Evolutionary conservation across 2,113 vertebrate genomes (phyloP), one percentile per base, ranked within the genome.

Genomic region (Ciconia stormi): DNA sequence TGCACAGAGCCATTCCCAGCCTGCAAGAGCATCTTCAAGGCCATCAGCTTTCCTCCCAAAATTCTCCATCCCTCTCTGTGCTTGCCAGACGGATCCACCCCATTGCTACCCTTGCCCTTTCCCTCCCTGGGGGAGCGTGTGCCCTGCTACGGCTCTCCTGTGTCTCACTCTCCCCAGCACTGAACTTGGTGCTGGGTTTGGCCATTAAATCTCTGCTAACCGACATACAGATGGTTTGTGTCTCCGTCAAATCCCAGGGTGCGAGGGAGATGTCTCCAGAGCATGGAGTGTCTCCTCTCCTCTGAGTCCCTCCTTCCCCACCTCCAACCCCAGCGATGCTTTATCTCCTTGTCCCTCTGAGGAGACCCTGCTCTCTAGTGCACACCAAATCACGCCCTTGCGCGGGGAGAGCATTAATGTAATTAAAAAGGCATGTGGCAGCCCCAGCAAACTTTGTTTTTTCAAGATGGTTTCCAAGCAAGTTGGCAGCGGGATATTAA

Each of bases 361-460:
- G 90, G 72, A 80, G 79, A 44, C 40, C 69, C 44, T 0, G 0
- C 62, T 93, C 55, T 73, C 63, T 32, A 4, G 17, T 3, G 82
- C 36, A 52, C 66, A 79, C 81, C 81, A 63, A 84, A 69, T 46
- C 34, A 20, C 29, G 47, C 91, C 82, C 73, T 76, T 81, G 73
- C 49, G 21, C 17, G 1, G 78, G 71, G 80, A 95, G 85, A 94
- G 80, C 94, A 93, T 97, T 96, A 93, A 67, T 76, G 91, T 97
- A 96, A 98, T 97, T 97, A 96, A 97, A 97, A 95, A 97, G 95
- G 96, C 95, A 98, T 98, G 97, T 26, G 3, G 87, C 91, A 94
- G 92, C 71, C 91, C 79, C 73, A 7, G 67, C 7, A 1, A 90
- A 69, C 94, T 97, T 95, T 97, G 95, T 95, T 97, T 97, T 97